Conservation (phyloP, 2,113 vertebrate species). For the Procapra przewalskii region DNA sequence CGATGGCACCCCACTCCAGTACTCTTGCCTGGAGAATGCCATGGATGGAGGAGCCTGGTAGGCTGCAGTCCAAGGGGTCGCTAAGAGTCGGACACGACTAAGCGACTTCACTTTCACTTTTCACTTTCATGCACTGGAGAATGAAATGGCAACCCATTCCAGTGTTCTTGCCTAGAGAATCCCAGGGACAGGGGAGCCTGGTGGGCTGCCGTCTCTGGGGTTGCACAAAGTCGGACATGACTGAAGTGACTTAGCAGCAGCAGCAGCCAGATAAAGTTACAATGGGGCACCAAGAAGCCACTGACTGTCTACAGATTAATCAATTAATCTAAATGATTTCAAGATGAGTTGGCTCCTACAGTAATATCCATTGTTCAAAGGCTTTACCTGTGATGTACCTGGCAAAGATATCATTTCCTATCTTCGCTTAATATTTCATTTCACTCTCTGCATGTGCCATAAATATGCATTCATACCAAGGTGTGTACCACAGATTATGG, state of each 20-base stretch:
- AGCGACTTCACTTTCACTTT: too few relatives aligned
- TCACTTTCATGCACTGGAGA: too few relatives aligned
- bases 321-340: not conserved
- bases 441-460: not conserved
- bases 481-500: not conserved
- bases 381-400: not conserved
- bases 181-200: too few relatives aligned
- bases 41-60: too few relatives aligned
- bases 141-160: too few relatives aligned
- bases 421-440: not conserved
- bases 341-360: not conserved
- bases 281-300: not conserved
- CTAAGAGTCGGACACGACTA: fast-evolving
- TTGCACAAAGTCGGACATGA: fast-evolving
- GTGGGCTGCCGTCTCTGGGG: too few relatives aligned
- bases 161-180: too few relatives aligned
- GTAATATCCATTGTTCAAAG: not conserved
- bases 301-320: not conserved
- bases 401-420: not conserved
- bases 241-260: too few relatives aligned
- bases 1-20: too few relatives aligned
- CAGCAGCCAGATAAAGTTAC: not conserved
- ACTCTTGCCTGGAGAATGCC: too few relatives aligned
- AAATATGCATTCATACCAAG: not conserved
- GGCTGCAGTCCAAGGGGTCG: too few relatives aligned